Conservation (phyloP, 2,113 vertebrate species). For the Psittacara wagleri region DNA sequence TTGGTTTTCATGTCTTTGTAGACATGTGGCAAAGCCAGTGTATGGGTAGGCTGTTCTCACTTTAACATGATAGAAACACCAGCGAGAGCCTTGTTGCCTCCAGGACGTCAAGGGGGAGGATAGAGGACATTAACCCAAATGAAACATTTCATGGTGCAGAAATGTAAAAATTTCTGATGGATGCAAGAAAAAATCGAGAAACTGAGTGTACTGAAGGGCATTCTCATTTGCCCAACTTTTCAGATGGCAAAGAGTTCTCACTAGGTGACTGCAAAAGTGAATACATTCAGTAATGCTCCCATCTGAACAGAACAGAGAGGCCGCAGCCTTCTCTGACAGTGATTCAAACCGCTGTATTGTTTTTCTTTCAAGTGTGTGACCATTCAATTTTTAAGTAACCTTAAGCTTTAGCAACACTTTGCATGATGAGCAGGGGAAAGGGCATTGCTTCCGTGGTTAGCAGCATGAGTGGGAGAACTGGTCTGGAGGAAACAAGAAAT, state of each 20-base stretch:
- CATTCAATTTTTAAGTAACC: not conserved
- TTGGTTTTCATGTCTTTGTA: not conserved
- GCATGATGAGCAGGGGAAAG: not conserved
- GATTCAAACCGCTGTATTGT: not conserved
- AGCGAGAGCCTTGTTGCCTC: not conserved
- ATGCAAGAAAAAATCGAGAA: not conserved
- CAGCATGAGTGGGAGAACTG: not conserved
- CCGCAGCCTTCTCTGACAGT: not conserved
- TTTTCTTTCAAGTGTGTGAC: not conserved
- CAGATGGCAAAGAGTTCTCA: not conserved
- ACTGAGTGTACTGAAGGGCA: not conserved
- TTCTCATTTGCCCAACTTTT: not conserved
- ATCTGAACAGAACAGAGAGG: not conserved
- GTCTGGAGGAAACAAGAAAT: not conserved
- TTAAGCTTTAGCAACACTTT: not conserved
- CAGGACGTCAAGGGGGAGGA: accelerated
- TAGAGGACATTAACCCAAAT: not conserved
- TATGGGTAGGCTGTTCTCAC: not conserved
- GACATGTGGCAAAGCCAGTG: not conserved
- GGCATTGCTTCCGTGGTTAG: not conserved
- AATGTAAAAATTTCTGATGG: not conserved
- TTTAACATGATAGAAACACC: not conserved
- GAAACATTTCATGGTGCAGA: not conserved
- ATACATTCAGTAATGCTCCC: not conserved
- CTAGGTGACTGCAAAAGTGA: not conserved